Conservation (phyloP, 2,113 vertebrate species). For the Atlantisia rogersi region DNA sequence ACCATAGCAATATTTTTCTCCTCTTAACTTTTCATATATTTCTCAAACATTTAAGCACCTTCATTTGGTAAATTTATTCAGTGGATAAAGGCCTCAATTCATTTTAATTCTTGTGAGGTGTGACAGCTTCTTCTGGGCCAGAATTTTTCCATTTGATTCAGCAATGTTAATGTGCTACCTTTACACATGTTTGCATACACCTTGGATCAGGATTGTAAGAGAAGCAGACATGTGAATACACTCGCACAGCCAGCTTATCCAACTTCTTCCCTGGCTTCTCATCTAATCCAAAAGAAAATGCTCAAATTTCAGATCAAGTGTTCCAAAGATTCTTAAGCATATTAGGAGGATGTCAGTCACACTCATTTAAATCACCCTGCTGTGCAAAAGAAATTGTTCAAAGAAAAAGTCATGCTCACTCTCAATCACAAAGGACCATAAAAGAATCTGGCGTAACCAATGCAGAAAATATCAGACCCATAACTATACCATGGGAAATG, state of each 20-base stretch:
- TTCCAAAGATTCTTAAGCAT: not conserved
- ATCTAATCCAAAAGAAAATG: not conserved
- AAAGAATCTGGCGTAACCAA: not conserved
- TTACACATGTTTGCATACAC: not conserved
- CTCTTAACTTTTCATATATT: not conserved
- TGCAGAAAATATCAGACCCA: constrained; percentile 27
- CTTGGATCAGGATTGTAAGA: not conserved
- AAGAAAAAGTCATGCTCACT: not conserved
- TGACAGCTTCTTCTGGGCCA: not conserved
- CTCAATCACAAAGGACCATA: not conserved
- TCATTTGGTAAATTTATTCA: not conserved
- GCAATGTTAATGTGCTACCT: not conserved
- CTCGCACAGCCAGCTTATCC: not conserved
- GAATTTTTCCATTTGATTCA: not conserved
- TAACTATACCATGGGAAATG: constrained; percentile 17
- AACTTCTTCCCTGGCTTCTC: not conserved
- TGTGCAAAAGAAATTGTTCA: constrained; percentile 19
- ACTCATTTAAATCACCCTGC: constrained; percentile 14
- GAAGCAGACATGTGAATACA: not conserved
- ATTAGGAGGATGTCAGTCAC: constrained; percentile 21
- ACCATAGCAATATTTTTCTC: not conserved
- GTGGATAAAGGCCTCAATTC: not conserved
- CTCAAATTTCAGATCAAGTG: constrained; percentile 12
- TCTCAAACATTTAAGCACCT: not conserved
- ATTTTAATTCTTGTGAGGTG: not conserved